phyloP scores from a whole-genome alignment of 2,888 invertebrate genomes.

The Coleophora flavipennella region DNA sequence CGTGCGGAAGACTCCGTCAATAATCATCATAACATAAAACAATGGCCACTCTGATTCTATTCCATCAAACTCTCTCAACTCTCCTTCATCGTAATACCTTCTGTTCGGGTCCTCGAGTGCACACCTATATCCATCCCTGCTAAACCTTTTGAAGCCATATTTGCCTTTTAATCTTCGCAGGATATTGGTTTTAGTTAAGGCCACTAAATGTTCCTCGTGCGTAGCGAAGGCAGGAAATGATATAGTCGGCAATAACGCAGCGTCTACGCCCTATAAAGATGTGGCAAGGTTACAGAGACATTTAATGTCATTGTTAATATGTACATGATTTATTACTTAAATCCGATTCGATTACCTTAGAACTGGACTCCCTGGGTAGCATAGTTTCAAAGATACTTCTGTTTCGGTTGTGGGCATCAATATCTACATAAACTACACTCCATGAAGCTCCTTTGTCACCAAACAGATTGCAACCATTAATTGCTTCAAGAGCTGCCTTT shows the following conservation, averaged over 20 bases:
- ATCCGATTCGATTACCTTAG: slow-evolving; percentile 79
- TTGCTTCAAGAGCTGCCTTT: slow-evolving; percentile 97
- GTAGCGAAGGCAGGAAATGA: slow-evolving; percentile 99
- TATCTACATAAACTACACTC: slow-evolving; percentile 99
- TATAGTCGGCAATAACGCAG: slow-evolving; percentile 91
- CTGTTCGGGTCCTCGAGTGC: slow-evolving; percentile 86
- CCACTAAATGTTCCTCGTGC: slow-evolving; percentile 92
- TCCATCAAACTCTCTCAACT: slow-evolving; percentile 95
- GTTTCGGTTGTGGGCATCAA: slow-evolving; percentile 99
- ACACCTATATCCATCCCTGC: slow-evolving; percentile 94
- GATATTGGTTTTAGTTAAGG: slow-evolving; percentile 89
- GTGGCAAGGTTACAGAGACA: neutral
- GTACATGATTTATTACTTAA: slow-evolving; percentile 1
- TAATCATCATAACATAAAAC: slow-evolving; percentile 95
- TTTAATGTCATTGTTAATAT: neutral
- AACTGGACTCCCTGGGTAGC: slow-evolving; percentile 97
- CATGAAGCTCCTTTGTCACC: slow-evolving; percentile 98
- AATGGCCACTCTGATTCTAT: slow-evolving; percentile 99
- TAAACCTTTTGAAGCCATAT: slow-evolving; percentile 95
- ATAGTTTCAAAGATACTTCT: slow-evolving; percentile 98
- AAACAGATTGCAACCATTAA: slow-evolving; percentile 98
- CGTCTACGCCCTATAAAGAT: slow-evolving; percentile 87
- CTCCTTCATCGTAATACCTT: slow-evolving; percentile 89
- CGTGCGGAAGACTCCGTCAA: slow-evolving; percentile 93
- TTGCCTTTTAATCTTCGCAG: slow-evolving; percentile 86